Evolutionary conservation across 2,113 vertebrate species (phyloP), one percentile per base, ranked within the genome.

Genomic region (Nanorana parkeri): DNA sequence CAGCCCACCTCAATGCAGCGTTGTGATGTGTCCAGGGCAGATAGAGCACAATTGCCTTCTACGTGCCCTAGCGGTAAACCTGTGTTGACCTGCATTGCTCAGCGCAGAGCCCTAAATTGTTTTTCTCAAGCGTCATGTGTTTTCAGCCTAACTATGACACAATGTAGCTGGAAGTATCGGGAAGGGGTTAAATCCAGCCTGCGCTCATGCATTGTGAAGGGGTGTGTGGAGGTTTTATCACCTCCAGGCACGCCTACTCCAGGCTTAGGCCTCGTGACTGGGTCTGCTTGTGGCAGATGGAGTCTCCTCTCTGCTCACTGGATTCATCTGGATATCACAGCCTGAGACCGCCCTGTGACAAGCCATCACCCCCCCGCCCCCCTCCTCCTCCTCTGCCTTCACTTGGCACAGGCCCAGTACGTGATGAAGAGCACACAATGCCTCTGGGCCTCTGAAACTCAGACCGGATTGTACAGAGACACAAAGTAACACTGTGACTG

Each of bases 321-420:
- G 80, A 73, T 81, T 71, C 69, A 81, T 81, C 80, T 67, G 80
- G 80, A 81, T 81, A 24, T 11, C 47, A 29, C 80, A 81, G 80
- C 69, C 61, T 54, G 26, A 71, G 61, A 36, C 80, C 71, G 69
- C 69, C 69, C 24, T 65, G 60, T 32, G 61, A 74, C 16, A 29
- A 74, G 61, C 58, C 13, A 56, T 56, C 36, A 66, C 51, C 28
- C 21, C 21, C 29, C 17, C 26, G 13, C 26, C 24, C 24, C 24
- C 24, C 61, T 20, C 55, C n/a, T n/a, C 58, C 2, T 17, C 51
- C 47, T 19, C 24, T 24, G 21, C 24, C 11, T 23, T 1, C 4
- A 52, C 3, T 23, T 81, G 80, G 80, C 80, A 47, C 61, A 74
- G 51, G 20, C 69, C 80, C 80, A 81, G 41, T 24, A 66, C 52